A percentile compares a stretch with the other conserved stretches of the same genome.
phyloP scores from a whole-genome alignment of 2,113 vertebrate species.

The Anthoscopus minutus region DNA sequence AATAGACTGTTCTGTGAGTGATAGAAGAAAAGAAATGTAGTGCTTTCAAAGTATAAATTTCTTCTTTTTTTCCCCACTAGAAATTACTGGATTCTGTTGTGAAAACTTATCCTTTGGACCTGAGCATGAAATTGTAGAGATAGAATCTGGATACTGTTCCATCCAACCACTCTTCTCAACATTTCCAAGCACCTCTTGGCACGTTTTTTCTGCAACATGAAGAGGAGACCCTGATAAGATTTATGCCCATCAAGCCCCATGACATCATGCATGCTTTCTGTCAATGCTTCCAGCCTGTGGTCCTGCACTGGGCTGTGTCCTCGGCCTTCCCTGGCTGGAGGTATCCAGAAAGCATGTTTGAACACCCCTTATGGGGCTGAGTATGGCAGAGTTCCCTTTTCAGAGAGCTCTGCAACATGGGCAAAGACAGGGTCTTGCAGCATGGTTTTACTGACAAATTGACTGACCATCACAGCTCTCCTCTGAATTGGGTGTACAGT shows the following conservation, averaged over 20 bases:
- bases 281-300: background rate
- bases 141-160: background rate
- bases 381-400: background rate
- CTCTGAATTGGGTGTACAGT: background rate
- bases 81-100: background rate
- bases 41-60: background rate
- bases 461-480: background rate
- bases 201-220: rapidly evolving
- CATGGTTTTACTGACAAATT: background rate
- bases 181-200: background rate
- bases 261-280: rapidly evolving
- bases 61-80: background rate
- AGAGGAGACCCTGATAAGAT: background rate
- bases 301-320: background rate
- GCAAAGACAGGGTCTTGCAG: background rate
- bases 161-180: background rate
- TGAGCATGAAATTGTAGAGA: background rate
- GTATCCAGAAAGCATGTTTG: background rate
- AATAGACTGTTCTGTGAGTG: background rate
- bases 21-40: background rate
- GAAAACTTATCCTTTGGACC: background rate
- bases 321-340: background rate
- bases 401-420: background rate
- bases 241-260: background rate
- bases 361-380: background rate